Conservation (phyloP, 2,797 vertebrate species). For the Melopsittacus undulatus region DNA sequence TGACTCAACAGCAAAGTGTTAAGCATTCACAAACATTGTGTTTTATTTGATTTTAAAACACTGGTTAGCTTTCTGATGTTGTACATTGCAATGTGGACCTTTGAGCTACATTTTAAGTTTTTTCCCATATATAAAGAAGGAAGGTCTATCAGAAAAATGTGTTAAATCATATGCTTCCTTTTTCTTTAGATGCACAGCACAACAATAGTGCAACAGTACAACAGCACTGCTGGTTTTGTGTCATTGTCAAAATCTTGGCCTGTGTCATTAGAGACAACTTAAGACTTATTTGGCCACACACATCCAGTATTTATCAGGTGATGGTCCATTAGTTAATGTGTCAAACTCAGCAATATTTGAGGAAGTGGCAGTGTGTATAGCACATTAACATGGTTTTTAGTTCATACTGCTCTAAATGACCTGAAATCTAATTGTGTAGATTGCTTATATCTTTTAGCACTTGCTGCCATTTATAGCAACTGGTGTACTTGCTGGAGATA, state of each 20-base stretch:
- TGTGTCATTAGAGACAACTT: background rate
- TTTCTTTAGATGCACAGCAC: background rate
- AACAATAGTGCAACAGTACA: background rate
- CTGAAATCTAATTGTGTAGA: conserved; percentile 35
- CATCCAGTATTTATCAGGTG: background rate
- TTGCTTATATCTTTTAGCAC: conserved; percentile 28
- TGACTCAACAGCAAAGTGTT: too few species aligned
- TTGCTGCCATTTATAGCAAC: conserved; percentile 2
- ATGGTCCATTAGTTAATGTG: conserved; percentile 45
- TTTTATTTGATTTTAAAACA: background rate
- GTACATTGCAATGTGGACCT: background rate
- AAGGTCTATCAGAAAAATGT: background rate
- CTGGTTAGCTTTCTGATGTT: background rate
- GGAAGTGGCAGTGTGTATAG: background rate
- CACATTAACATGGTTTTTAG: conserved; percentile 43
- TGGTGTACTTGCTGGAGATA: background rate
- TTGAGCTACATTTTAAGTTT: background rate
- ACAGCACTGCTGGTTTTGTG: background rate
- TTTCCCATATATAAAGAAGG: background rate
- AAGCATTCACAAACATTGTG: background rate
- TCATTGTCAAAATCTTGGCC: background rate
- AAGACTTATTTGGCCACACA: background rate
- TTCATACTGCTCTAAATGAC: conserved; percentile 40
- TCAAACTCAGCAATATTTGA: conserved; percentile 43
- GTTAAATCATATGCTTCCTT: background rate